Base-by-base conservation (phyloP, 2,888 invertebrate genomes). In the Sinohyriopsis cumingii region DNA sequence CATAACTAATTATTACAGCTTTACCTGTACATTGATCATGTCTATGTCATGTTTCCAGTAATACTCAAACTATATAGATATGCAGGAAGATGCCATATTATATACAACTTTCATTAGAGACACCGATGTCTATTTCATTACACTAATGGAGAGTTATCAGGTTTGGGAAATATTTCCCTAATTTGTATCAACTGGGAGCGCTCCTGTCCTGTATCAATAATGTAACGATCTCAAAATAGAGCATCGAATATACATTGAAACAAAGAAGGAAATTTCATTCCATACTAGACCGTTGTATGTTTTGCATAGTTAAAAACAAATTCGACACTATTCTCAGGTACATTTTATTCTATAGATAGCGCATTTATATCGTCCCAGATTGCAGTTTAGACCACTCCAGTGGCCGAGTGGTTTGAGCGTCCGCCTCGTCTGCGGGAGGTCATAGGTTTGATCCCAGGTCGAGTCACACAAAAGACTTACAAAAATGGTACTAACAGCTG, bases 51-150 rank as follows among this genome's bases (percentile, higher is more conserved):
- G 25, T 63, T 22, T n/a, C 9, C 1, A 22, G 55, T 19, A 24
- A 4, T 12, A 25, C 1, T 63, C 54, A 55, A 1, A 55, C 9
- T 15, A 54, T 25, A 55, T 24, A 19, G 54, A 54, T 19, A 63
- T 63, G 18, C 22, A 54, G n/a, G 54, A 22, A 9, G 63, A 63
- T 7, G 63, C 63, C 25, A 63, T 22, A 25, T 63, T 63, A 24
- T 63, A 63, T 2, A 63, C 20, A 5, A 54, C 53, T n/a, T 55
- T 63, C 5, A 63, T 28, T 18, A 63, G 63, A n/a, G 63, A 63
- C 6, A 63, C 25, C 1, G 63, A 19, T 9, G 4, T 22, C 22
- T 24, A 22, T 22, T 22, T n/a, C 5, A 9, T 59, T 28, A 4
- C 3, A 5, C 3, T 4, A 28, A 5, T 28, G 28, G 3, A 28